phyloP scores from a whole-genome alignment of 2,113 vertebrate genomes.

The Saguinus imperator region DNA sequence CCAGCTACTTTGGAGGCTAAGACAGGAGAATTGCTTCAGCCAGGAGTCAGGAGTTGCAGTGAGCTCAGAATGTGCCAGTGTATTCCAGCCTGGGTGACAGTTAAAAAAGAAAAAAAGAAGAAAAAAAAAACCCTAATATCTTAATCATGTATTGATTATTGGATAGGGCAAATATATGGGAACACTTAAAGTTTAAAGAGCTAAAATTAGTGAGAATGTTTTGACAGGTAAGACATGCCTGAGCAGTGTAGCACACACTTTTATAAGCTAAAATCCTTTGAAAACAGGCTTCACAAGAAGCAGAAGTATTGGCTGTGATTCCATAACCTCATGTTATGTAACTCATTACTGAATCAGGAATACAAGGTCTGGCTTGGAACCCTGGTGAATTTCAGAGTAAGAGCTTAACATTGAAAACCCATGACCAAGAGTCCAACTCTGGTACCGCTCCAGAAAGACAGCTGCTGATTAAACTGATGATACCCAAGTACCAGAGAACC shows the following conservation, averaged over 20 bases:
- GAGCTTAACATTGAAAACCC: not conserved
- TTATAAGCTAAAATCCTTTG: rapidly evolving
- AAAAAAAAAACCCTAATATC: too few species aligned
- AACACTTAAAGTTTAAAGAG: not conserved
- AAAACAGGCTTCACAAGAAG: not conserved
- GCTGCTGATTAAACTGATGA: not conserved
- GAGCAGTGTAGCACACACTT: not conserved
- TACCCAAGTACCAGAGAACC: too few species aligned
- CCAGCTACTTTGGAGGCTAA: too few species aligned
- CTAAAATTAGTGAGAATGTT: not conserved
- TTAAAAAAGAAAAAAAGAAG: too few species aligned
- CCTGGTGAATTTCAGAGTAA: conserved; percentile 59
- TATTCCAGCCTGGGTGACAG: too few species aligned
- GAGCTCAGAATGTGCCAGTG: too few species aligned
- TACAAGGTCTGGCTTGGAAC: too few species aligned
- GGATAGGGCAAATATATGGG: not conserved
- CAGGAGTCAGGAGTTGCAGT: too few species aligned
- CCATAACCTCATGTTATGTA: not conserved
- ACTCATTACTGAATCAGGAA: not conserved
- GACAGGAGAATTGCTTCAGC: too few species aligned
- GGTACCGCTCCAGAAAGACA: not conserved
- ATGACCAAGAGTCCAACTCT: rapidly evolving
- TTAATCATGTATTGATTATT: not conserved
- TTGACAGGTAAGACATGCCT: not conserved
- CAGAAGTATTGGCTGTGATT: not conserved